These are phyloP conservation scores for Coendou prehensilis DNA, from an alignment of 2,797 vertebrate species.

Conservation along the genomic window DNA sequence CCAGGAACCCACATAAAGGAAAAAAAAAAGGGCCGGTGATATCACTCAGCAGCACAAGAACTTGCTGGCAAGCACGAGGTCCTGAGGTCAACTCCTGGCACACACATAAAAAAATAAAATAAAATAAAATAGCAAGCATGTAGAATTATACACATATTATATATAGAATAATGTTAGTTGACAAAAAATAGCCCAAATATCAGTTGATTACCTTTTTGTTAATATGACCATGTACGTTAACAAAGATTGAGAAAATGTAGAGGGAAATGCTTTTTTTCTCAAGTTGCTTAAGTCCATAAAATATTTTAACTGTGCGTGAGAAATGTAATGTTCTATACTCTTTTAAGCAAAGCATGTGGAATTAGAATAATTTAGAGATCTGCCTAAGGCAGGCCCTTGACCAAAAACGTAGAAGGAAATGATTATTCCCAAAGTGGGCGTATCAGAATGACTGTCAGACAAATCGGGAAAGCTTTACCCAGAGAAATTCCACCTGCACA, in stretches of 20 bases:
- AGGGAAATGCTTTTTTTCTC: conserved; percentile 43
- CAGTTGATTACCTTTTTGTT: conserved; percentile 49
- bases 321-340: not conserved
- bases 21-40: too few relatives aligned
- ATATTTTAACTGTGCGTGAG: conserved; percentile 33
- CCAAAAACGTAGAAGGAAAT: not conserved
- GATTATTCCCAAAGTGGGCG: not conserved
- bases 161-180: not conserved
- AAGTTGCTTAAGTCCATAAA: conserved; percentile 40
- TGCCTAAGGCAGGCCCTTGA: not conserved
- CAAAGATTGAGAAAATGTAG: conserved; percentile 19
- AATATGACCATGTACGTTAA: not conserved
- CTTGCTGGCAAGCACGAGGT: too few relatives aligned
- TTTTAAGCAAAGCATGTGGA: not conserved
- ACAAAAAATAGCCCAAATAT: conserved; percentile 44
- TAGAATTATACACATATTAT: not conserved
- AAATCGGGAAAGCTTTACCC: not conserved
- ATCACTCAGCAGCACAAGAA: too few relatives aligned
- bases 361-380: conserved; percentile 47
- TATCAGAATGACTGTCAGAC: not conserved
- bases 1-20: too few relatives aligned
- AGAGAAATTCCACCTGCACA: not conserved
- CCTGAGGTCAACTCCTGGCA: too few relatives aligned
- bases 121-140: not conserved
- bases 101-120: too few relatives aligned